A percentile compares a stretch with the other conserved stretches of the same genome.
phyloP scores from a whole-genome alignment of 2,113 vertebrate genomes.

The Hippocampus barbouri region DNA sequence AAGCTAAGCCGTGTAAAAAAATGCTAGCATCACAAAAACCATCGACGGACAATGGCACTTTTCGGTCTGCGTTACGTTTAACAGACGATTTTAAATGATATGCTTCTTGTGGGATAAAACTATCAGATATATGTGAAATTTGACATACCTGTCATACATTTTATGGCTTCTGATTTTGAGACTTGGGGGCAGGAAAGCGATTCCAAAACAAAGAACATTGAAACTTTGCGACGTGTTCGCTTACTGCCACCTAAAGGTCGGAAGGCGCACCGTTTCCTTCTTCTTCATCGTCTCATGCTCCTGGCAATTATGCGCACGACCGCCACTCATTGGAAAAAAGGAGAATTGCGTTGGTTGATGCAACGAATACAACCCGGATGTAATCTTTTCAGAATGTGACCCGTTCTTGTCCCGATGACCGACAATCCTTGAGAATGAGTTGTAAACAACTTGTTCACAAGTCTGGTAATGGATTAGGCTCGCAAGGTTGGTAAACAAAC shows the following conservation, averaged over 20 bases:
- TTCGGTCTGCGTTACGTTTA: background rate
- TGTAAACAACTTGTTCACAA: background rate
- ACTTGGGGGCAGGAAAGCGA: conserved; percentile 17
- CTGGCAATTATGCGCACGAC: background rate
- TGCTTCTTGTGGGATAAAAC: background rate
- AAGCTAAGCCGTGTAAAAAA: background rate
- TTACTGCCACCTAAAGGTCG: conserved; percentile 25
- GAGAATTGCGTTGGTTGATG: background rate
- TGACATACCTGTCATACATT: conserved; percentile 69
- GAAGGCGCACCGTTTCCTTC: background rate
- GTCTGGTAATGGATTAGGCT: background rate
- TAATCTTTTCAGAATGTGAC: background rate
- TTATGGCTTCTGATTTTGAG: conserved; percentile 33
- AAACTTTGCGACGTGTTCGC: conserved; percentile 20
- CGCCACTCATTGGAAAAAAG: background rate
- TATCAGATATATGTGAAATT: background rate
- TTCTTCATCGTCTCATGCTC: background rate
- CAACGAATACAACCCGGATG: background rate
- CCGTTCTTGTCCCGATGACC: background rate
- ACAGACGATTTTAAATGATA: background rate
- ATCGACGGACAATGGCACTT: background rate
- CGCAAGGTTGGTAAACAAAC: background rate
- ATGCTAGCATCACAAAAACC: background rate
- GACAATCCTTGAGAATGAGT: background rate
- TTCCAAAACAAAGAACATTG: conserved; percentile 69